Percentiles rank a stretch among this genome's conserved stretches.
phyloP scores from a whole-genome alignment of 2,888 invertebrate genomes.

The Lapara coniferarum region DNA sequence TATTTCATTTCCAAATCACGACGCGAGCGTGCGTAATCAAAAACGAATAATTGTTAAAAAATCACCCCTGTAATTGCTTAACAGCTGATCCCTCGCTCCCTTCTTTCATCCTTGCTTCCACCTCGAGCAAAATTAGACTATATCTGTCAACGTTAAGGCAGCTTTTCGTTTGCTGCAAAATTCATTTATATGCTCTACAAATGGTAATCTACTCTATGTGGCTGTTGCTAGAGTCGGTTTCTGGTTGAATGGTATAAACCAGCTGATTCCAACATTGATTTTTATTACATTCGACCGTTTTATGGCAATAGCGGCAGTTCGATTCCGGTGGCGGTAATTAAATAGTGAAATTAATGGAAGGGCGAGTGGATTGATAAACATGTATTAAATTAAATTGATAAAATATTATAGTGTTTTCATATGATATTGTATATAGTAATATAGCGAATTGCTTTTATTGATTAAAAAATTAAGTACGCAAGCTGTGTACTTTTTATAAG shows the following conservation, averaged over 20 bases:
- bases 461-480: too few species aligned
- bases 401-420: too few species aligned
- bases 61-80: slow-evolving; percentile 35
- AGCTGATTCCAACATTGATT: slow-evolving; percentile 19
- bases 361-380: background rate
- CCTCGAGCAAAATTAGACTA: background rate
- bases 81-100: slow-evolving; percentile 38
- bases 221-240: background rate
- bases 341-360: slow-evolving; percentile 15
- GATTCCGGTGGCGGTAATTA: slow-evolving; percentile 25
- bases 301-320: slow-evolving; percentile 12
- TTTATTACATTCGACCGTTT: slow-evolving; percentile 11
- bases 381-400: background rate
- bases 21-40: slow-evolving; percentile 10
- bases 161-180: background rate
- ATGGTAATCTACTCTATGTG: background rate
- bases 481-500: too few species aligned
- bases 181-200: background rate
- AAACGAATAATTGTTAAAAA: slow-evolving; percentile 37
- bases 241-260: background rate
- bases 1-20: slow-evolving; percentile 1
- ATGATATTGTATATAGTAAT: too few species aligned
- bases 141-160: background rate
- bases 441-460: too few species aligned
- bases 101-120: background rate